Conservation (phyloP, 2,888 invertebrate species). For the Andrena chrysosceles region DNA sequence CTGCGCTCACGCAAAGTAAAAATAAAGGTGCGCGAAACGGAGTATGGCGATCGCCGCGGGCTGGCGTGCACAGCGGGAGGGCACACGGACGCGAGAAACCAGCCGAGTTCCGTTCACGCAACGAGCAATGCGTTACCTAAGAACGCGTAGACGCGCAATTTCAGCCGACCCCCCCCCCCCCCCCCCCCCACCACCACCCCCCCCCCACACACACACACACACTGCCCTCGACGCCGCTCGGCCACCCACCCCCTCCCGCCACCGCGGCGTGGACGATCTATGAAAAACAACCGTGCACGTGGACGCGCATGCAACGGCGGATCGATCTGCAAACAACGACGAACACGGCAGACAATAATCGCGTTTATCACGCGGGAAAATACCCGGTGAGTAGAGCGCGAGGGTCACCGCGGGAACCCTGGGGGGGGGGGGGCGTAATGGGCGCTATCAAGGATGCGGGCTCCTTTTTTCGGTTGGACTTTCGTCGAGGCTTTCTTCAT, state of each 20-base stretch:
- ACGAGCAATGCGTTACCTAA: conserved; percentile 76
- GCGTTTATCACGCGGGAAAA: conserved; percentile 65
- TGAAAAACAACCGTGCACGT: conserved; percentile 62
- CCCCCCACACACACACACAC: too few relatives aligned
- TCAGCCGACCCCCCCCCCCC: conserved; percentile 37
- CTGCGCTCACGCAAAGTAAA: conserved; percentile 69
- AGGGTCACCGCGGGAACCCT: conserved; percentile 34
- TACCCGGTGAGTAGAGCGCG: conserved; percentile 28
- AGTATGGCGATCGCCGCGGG: conserved; percentile 56
- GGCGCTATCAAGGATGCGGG: conserved; percentile 21
- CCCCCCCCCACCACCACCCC: background rate
- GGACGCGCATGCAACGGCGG: conserved; percentile 68
- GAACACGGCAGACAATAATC: conserved; percentile 66
- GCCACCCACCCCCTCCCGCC: conserved; percentile 11
- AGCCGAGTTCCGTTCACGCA: conserved; percentile 66
- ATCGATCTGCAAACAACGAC: conserved; percentile 67
- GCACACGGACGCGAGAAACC: background rate
- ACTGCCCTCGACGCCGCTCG: conserved; percentile 9
- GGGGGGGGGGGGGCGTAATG: conserved; percentile 14
- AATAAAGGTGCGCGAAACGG: conserved; percentile 70
- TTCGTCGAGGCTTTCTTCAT: background rate
- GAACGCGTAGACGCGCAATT: conserved; percentile 71
- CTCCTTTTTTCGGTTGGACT: background rate
- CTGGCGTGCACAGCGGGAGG: conserved; percentile 7
- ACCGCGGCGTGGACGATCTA: conserved; percentile 48